A percentile compares a stretch with the other conserved stretches of the same genome.
These are phyloP conservation scores for Thecocarcelia acutangulata DNA, from an alignment of 2,888 invertebrate genomes.

Conservation along the genomic window DNA sequence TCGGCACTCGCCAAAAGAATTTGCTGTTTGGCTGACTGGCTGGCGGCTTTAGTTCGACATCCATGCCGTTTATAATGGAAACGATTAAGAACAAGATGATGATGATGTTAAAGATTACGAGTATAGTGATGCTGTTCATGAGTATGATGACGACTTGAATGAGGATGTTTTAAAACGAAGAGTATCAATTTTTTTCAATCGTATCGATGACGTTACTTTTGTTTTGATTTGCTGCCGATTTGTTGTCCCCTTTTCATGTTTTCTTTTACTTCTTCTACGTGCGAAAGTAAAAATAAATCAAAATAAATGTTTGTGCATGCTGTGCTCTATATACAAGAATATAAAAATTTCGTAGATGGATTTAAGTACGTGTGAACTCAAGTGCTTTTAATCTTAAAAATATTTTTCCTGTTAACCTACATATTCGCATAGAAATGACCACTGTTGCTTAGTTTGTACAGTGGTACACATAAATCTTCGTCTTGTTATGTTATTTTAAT, in stretches of 20 bases:
- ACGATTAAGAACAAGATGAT: conserved; percentile 20
- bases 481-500: too few relatives aligned
- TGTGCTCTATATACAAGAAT: conserved; percentile 10
- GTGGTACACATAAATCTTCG: too few relatives aligned
- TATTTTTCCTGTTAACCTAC: too few relatives aligned
- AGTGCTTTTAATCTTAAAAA: too few relatives aligned
- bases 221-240: conserved; percentile 20
- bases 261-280: conserved; percentile 10
- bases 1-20: conserved; percentile 62
- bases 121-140: conserved; percentile 27
- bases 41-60: conserved; percentile 39
- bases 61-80: conserved; percentile 48
- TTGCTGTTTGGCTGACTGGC: conserved; percentile 42
- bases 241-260: conserved; percentile 1
- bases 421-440: too few relatives aligned
- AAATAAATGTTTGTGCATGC: conserved; percentile 12
- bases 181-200: conserved; percentile 4
- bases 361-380: conserved; percentile 20
- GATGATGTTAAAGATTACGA: conserved; percentile 23
- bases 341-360: neutral
- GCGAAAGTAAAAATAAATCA: neutral
- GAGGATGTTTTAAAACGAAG: conserved; percentile 43
- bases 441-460: too few relatives aligned
- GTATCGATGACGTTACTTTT: conserved; percentile 54
- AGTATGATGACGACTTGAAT: conserved; percentile 32